Percentiles rank a stretch among this genome's conserved stretches.
These are phyloP conservation scores for Leptinotarsa lineolata DNA, from an alignment of 1,140 invertebrate genomes.

Conservation along the genomic window DNA sequence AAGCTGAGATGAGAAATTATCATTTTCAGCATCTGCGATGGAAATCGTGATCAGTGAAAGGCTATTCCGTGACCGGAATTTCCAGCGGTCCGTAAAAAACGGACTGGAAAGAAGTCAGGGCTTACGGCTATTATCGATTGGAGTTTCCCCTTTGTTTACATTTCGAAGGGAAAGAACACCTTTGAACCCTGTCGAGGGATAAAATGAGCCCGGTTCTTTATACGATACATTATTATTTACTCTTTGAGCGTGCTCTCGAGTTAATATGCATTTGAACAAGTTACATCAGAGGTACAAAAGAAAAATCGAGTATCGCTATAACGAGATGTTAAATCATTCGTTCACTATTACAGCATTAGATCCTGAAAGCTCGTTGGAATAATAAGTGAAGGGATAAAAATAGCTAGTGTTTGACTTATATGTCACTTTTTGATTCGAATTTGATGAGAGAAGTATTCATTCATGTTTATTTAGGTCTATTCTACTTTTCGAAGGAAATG, in stretches of 20 bases:
- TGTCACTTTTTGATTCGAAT: background rate
- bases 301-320: background rate
- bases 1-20: too few species aligned
- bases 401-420: background rate
- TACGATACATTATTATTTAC: constrained; percentile 1
- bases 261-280: constrained; percentile 6
- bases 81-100: too few species aligned
- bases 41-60: too few species aligned
- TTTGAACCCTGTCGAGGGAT: background rate
- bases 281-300: background rate
- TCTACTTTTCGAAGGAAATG: too few species aligned
- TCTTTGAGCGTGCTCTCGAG: background rate
- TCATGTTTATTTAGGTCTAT: too few species aligned
- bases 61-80: too few species aligned
- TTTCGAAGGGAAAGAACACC: background rate
- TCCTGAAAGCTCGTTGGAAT: background rate
- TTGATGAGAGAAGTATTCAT: too few species aligned
- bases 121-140: background rate
- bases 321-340: background rate
- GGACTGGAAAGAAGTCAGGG: background rate
- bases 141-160: constrained; percentile 3
- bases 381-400: background rate
- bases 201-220: background rate
- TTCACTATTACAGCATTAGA: background rate
- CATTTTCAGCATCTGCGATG: too few species aligned